phyloP scores from a whole-genome alignment of 1,140 invertebrate genomes.

The Leptonema lineaticorne region DNA sequence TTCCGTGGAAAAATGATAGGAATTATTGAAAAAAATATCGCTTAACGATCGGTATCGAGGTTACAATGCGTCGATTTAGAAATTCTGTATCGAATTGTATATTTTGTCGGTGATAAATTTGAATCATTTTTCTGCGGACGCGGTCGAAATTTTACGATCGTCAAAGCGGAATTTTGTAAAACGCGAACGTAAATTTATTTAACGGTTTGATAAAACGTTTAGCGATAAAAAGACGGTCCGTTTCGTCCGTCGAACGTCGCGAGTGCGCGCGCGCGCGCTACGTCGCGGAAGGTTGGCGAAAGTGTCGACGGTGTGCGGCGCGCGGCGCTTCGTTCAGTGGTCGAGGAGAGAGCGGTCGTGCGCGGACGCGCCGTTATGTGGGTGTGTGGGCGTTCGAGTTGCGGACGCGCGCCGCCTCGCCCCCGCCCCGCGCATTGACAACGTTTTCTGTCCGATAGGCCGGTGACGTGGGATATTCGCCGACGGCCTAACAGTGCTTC shows the following conservation, averaged over 20 bases:
- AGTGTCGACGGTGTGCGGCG: neutral
- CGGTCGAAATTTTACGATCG: neutral
- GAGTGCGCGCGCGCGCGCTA: neutral
- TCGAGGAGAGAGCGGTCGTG: neutral
- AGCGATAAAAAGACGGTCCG: neutral
- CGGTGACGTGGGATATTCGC: neutral
- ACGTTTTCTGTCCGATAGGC: neutral
- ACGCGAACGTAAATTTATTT: neutral
- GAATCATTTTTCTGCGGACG: too few species aligned
- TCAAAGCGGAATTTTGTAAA: neutral
- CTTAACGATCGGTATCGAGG: neutral
- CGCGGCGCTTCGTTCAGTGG: neutral
- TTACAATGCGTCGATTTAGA: neutral
- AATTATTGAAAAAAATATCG: neutral
- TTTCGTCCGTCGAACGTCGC: neutral
- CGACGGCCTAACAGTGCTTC: neutral
- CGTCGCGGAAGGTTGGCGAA: neutral
- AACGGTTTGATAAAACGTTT: neutral
- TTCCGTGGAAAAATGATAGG: too few species aligned
- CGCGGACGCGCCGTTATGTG: neutral
- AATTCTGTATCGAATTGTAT: too few species aligned
- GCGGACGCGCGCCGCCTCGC: slow-evolving; percentile 9
- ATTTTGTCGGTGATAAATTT: too few species aligned
- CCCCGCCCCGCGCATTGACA: neutral
- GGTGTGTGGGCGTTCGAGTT: neutral